Conservation (phyloP, 2,113 vertebrate species). For the Eretmochelys imbricata region DNA sequence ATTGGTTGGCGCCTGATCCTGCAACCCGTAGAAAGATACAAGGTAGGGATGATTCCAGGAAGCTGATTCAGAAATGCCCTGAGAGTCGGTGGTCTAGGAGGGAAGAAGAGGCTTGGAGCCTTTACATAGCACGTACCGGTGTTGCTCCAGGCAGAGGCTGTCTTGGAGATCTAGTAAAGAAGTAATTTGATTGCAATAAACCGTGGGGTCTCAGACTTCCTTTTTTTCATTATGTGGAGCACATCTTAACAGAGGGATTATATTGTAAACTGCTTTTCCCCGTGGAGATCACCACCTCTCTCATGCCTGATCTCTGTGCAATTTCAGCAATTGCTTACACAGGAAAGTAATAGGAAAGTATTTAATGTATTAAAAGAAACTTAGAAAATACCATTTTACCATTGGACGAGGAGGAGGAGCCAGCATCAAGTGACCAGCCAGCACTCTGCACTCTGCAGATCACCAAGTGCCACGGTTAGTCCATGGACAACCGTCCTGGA, state of each 20-base stretch:
- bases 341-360: background rate
- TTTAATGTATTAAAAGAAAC: background rate
- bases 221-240: background rate
- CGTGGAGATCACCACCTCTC: fast-evolving
- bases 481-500: background rate
- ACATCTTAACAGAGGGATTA: background rate
- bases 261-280: background rate
- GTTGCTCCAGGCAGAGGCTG: background rate
- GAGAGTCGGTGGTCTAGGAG: fast-evolving
- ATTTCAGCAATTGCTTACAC: background rate
- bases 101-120: background rate
- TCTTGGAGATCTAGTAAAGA: background rate
- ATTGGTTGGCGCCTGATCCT: background rate
- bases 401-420: background rate
- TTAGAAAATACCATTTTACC: background rate
- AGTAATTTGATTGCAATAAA: background rate
- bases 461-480: background rate
- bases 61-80: background rate
- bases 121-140: background rate
- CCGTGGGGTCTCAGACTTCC: background rate
- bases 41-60: background rate
- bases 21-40: background rate
- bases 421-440: background rate
- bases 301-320: background rate
- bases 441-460: background rate